phyloP scores from a whole-genome alignment of 2,888 invertebrate species.

The Ypsolopha scabrella region DNA sequence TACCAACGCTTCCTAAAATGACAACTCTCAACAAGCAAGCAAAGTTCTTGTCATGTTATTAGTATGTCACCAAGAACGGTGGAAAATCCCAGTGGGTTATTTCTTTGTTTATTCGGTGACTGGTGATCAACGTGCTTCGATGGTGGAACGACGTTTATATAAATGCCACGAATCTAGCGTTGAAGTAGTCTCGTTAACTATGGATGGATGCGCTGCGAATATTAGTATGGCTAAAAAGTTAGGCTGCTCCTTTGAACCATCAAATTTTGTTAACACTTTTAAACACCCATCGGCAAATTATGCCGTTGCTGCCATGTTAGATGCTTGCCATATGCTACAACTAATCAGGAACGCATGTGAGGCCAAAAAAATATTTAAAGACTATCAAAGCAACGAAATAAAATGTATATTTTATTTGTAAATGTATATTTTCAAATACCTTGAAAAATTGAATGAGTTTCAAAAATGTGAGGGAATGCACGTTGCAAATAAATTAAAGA shows the following conservation, averaged over 20 bases:
- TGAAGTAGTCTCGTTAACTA: constrained; percentile 7
- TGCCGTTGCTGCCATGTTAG: background rate
- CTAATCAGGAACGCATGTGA: constrained; percentile 2
- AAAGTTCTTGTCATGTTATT: background rate
- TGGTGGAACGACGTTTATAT: constrained; percentile 2
- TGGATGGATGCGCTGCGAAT: constrained; percentile 10
- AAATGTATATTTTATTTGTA: too few species aligned
- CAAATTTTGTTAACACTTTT: background rate
- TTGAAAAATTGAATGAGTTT: background rate
- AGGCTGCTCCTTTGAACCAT: constrained; percentile 8
- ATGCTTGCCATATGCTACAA: constrained; percentile 4
- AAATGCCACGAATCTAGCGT: constrained; percentile 5
- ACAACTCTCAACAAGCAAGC: background rate
- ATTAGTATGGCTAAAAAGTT: constrained; percentile 7
- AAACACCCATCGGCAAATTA: background rate
- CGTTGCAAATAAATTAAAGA: background rate
- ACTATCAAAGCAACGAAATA: constrained; percentile 5
- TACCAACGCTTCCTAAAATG: background rate
- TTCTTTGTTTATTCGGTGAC: constrained; percentile 7
- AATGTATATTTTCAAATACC: too few species aligned
- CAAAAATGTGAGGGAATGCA: background rate
- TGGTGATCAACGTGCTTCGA: constrained; percentile 4
- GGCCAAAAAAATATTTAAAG: constrained; percentile 1
- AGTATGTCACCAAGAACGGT: background rate
- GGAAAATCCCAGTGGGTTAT: constrained; percentile 7